Evolutionary conservation across 2,888 invertebrate species (phyloP).

Genomic region (Nephrotoma flavescens): DNA sequence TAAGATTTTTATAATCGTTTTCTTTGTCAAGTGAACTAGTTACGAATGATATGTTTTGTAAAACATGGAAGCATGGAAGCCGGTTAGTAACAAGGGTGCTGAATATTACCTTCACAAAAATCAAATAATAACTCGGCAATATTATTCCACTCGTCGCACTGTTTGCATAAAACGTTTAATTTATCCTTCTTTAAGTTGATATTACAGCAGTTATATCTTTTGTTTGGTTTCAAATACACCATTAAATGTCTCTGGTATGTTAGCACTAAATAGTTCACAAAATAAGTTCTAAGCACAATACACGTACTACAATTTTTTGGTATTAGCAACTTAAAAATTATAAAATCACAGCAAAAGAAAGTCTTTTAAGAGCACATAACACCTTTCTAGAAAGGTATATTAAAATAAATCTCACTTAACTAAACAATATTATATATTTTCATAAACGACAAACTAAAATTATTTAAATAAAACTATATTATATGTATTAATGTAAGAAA

Average conservation of each 20-base stretch:
- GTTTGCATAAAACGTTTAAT: not conserved
- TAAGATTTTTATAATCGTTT: not conserved
- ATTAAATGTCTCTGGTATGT: slow-evolving; percentile 1
- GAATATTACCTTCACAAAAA: slow-evolving; percentile 1
- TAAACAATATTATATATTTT: not conserved
- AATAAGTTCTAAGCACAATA: not conserved
- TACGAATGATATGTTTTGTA: not conserved
- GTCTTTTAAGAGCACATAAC: not conserved
- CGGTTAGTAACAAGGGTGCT: not conserved
- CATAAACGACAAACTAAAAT: not conserved
- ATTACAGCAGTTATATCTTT: not conserved
- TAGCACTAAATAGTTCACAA: not conserved
- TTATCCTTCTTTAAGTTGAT: not conserved
- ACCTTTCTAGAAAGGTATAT: not conserved
- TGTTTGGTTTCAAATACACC: not conserved
- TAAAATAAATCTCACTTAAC: not conserved
- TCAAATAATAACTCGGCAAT: slow-evolving; percentile 1
- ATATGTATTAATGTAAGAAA: not conserved
- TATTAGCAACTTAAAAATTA: not conserved
- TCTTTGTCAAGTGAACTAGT: not conserved
- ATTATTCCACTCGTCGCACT: not conserved
- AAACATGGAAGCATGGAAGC: not conserved
- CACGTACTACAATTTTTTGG: not conserved
- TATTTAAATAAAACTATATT: not conserved
- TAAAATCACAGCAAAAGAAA: not conserved